Evolutionary conservation across 2,888 invertebrate species (phyloP).

Genomic region (Sialis lutaria): DNA sequence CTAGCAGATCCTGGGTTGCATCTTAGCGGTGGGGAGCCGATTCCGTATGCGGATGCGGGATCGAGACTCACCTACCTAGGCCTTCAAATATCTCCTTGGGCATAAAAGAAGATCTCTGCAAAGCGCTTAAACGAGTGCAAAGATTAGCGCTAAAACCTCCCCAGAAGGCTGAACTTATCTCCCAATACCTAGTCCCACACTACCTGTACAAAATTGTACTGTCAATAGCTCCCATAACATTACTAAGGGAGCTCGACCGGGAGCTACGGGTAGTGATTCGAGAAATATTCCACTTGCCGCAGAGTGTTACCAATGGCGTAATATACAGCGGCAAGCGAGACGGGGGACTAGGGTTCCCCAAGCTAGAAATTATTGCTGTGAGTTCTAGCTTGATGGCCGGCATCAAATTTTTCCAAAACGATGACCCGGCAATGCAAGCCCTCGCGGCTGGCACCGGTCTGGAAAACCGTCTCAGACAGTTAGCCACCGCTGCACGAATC

Average conservation of each 20-base stretch:
- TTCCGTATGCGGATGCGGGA: background rate
- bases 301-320: background rate
- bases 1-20: too few relatives aligned
- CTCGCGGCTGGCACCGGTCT: too few relatives aligned
- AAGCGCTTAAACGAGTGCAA: background rate
- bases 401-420: too few relatives aligned
- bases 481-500: constrained; percentile 7
- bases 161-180: background rate
- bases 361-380: too few relatives aligned
- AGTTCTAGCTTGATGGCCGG: too few relatives aligned
- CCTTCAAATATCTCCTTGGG: background rate
- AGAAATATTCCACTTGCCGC: background rate
- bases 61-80: background rate
- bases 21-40: background rate
- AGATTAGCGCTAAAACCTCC: background rate
- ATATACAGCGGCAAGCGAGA: background rate
- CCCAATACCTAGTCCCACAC: background rate
- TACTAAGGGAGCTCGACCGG: background rate
- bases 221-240: background rate
- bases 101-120: background rate
- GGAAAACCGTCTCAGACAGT: too few relatives aligned
- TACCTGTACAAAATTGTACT: background rate
- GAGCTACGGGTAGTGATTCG: background rate
- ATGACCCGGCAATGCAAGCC: too few relatives aligned
- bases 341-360: background rate